Evolutionary conservation across 2,888 invertebrate genomes (phyloP), one percentile per base, ranked within the genome.

Genomic region (Aleiodes leptofemur): DNA sequence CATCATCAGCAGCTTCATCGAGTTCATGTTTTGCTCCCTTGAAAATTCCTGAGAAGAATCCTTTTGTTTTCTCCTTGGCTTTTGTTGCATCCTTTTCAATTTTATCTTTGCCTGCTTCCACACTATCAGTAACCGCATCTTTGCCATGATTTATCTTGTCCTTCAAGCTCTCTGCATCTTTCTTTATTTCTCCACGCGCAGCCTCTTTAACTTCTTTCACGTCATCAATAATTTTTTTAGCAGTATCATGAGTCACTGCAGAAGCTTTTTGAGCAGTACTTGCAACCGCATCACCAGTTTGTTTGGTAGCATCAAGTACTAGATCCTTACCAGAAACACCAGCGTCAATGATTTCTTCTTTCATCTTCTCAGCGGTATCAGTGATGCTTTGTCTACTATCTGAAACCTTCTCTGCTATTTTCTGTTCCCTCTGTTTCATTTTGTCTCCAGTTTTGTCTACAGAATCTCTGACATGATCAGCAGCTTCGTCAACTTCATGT

Each of bases 81-180:
- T 81, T 79, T 51, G 79, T 79, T 0, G 71, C 59, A 69, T 76
- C 76, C 53, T 80, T 78, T 51, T 61, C 73, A 70, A 64, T 50
- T 29, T 31, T 69, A 34, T 64, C 55, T 72, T 79, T 78, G 7
- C 74, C 59, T 31, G 74, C 73, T 34, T 79, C 77, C 0, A 43
- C 76, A 0, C 72, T 38, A 29, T 76, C 77, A n/a, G 68, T 69
- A 23, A 50, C 57, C 14, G 64, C 53, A 0, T 91, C 85, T 38
- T 91, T 91, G 83, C 91, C 91, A 83, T 91, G 6, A 11, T 71
- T 72, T 70, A 77, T 61, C n/a, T 56, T 91, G 7, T 80, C 73
- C 6, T 69, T 59, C 16, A 72, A 48, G 8, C 59, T 7, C 70
- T 73, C 55, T 8, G 48, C 53, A 38, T 77, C 69, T 73, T 80